Evolutionary conservation across 2,797 vertebrate species (phyloP).

Genomic region (Myiotriccus ornatus): DNA sequence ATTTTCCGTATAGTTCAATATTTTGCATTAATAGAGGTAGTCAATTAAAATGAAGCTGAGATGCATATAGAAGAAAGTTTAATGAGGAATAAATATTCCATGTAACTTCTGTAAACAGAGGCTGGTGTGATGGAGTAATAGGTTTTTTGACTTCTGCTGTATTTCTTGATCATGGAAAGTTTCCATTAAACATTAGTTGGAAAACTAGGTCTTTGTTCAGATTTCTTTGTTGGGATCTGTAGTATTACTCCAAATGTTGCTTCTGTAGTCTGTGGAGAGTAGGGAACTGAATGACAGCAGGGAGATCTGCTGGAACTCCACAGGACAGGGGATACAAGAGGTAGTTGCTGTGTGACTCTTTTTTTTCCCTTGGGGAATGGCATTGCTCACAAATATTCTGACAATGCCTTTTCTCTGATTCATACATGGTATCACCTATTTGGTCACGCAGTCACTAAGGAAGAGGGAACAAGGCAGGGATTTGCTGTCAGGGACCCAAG

Average conservation of each 20-base stretch:
- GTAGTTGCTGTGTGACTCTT: neutral
- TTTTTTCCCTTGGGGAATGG: neutral
- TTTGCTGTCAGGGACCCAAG: neutral
- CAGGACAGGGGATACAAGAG: neutral
- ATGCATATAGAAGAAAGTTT: neutral
- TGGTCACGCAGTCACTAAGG: neutral
- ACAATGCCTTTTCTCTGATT: neutral
- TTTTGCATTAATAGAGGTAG: neutral
- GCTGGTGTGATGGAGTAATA: neutral
- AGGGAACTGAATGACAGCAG: neutral
- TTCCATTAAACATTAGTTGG: neutral
- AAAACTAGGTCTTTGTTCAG: neutral
- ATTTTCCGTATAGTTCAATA: neutral
- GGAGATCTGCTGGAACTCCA: neutral
- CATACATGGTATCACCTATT: neutral
- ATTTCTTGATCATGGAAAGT: neutral
- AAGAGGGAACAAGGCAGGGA: neutral
- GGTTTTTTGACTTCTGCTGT: neutral
- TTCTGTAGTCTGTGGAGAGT: neutral
- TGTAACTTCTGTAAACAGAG: neutral
- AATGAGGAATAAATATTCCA: neutral
- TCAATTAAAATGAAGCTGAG: neutral
- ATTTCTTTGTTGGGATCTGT: neutral
- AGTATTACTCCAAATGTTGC: neutral
- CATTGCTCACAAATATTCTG: neutral